These are phyloP conservation scores for Oreochromis mossambicus DNA, from an alignment of 2,797 vertebrate genomes.

Conservation along the genomic window DNA sequence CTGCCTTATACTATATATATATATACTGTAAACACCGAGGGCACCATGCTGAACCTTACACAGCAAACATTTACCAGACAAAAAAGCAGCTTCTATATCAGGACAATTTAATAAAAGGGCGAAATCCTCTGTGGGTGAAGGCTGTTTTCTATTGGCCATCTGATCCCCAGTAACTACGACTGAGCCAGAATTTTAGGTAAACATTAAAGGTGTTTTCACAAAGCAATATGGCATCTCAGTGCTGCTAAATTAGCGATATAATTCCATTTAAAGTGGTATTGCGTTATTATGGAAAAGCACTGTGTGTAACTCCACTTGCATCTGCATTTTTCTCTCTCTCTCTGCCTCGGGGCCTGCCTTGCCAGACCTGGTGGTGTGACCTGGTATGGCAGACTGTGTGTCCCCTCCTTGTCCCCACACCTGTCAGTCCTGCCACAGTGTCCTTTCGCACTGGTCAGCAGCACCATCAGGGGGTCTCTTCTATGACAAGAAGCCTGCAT, in stretches of 20 bases:
- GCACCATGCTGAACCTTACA: not conserved
- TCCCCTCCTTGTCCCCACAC: constrained; percentile 9
- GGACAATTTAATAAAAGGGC: not conserved
- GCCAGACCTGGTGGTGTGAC: constrained; percentile 45
- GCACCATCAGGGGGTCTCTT: not conserved
- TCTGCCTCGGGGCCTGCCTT: not conserved
- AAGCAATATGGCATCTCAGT: not conserved
- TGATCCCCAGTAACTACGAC: not conserved
- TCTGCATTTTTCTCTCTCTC: not conserved
- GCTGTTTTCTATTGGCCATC: not conserved
- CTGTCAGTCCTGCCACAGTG: constrained; percentile 34
- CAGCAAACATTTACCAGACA: not conserved
- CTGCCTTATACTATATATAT: not conserved
- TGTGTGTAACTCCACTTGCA: not conserved
- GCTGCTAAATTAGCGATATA: not conserved
- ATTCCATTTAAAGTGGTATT: not conserved
- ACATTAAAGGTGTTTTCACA: not conserved
- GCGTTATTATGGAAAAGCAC: not conserved
- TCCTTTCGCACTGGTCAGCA: constrained; percentile 23
- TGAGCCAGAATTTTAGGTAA: not conserved
- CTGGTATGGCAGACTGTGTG: constrained; percentile 34
- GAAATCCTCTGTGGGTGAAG: not conserved
- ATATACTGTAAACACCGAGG: not conserved
- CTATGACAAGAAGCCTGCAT: constrained; percentile 12
- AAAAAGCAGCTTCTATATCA: not conserved